A percentile compares a stretch with the other conserved stretches of the same genome.
Evolutionary conservation across 1,140 invertebrate genomes (phyloP).

Genomic region (Bombus waltoni): DNA sequence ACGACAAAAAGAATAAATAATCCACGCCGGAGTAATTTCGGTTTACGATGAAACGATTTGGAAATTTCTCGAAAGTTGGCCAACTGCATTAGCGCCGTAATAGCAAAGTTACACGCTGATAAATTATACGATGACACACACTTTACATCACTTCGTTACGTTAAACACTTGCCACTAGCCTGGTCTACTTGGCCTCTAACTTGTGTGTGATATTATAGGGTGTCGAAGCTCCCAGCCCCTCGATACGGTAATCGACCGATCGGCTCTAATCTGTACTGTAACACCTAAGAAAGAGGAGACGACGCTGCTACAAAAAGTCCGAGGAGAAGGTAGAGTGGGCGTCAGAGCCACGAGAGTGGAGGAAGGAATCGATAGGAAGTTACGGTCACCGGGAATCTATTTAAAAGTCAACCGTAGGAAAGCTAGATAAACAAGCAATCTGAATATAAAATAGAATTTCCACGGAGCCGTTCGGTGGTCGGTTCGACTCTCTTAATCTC

Average conservation of each 20-base stretch:
- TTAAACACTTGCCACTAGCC: conserved; percentile 6
- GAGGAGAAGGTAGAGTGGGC: neutral
- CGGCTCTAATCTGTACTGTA: conserved; percentile 52
- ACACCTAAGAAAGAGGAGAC: conserved; percentile 10
- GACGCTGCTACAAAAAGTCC: conserved; percentile 8
- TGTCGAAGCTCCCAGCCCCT: conserved; percentile 13
- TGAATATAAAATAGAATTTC: conserved; percentile 57
- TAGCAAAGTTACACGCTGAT: neutral
- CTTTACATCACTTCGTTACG: neutral
- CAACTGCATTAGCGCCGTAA: neutral
- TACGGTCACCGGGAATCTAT: conserved; percentile 63
- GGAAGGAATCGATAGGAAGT: conserved; percentile 60
- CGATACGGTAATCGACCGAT: conserved; percentile 53
- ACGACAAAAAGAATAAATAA: no score
- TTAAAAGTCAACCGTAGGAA: conserved; percentile 52
- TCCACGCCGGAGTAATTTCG: no score
- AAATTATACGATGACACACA: neutral
- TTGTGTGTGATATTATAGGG: conserved; percentile 15
- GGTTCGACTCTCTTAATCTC: neutral
- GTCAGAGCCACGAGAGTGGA: neutral
- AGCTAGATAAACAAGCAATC: conserved; percentile 58
- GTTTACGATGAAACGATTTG: neutral
- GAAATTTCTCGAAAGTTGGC: neutral
- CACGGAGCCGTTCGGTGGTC: neutral
- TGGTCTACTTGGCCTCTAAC: conserved; percentile 23